Evolutionary conservation across 2,888 invertebrate genomes (phyloP), one percentile per base, ranked within the genome.

Genomic region (Trichopoda pennipes): DNA sequence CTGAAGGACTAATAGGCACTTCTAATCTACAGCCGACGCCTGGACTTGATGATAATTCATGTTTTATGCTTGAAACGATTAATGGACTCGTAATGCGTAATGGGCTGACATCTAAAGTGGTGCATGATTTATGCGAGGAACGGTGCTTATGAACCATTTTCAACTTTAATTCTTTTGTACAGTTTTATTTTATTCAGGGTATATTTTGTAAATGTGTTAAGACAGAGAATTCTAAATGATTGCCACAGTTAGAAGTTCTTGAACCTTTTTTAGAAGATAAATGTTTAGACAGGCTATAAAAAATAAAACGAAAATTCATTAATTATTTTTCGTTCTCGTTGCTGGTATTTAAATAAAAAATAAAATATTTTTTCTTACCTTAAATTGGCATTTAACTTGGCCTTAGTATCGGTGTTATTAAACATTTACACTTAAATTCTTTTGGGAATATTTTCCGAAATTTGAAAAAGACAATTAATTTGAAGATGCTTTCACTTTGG

Each of bases 171-270:
- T 28, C 6, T 17, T 77, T 70, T 63, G 16, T 2, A 35, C 2
- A 10, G 14, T 19, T 6, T 72, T 61, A 9, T 51, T 12, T 75
- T 55, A 84, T 70, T 94, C 96, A 97, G 86, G 96, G 96, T 84
- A 96, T 96, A 95, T 95, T 96, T 91, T 96, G 96, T 66, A 96
- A 92, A 90, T 94, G 95, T 64, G 95, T 96, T 61, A 97, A 94
- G 55, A 97, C 96, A 88, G 95, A 93, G 90, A 96, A 94, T 93
- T 97, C 96, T 91, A 96, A 92, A 80, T 94, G 93, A 92, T 97
- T 97, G 86, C 95, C 96, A 91, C 95, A 94, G 92, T 96, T 96
- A 86, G 96, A 96, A 86, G 94, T 94, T 88, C 96, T 94, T 87
- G 96, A 96, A 86, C 96, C 95, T 93, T 96, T 95, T 87, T 94